phyloP scores from a whole-genome alignment of 2,888 invertebrate genomes.

The Pseudeuparius sepicola region DNA sequence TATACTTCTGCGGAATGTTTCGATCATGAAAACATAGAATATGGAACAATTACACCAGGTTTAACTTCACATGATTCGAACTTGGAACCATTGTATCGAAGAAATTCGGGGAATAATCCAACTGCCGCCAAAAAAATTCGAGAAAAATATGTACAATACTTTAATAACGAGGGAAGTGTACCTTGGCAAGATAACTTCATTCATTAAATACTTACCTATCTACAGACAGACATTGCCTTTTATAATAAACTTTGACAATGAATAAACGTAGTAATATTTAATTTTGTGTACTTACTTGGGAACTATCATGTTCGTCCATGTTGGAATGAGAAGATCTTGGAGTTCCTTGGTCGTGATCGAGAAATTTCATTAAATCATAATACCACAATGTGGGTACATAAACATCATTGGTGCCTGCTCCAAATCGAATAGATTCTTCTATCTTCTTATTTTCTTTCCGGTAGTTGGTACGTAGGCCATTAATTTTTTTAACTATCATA shows the following conservation, averaged over 20 bases:
- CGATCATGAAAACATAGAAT: conserved; percentile 4
- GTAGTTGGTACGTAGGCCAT: conserved; percentile 9
- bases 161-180: conserved; percentile 13
- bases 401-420: conserved; percentile 16
- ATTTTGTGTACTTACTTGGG: no score
- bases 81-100: conserved; percentile 1
- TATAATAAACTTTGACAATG: no score
- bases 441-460: conserved; percentile 11
- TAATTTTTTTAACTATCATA: conserved; percentile 13
- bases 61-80: conserved; percentile 4
- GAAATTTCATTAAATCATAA: conserved; percentile 20
- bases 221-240: no score
- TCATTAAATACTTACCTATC: conserved; percentile 34
- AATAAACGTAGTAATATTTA: no score
- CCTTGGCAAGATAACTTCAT: conserved; percentile 13
- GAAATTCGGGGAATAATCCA: conserved; percentile 7
- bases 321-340: no score
- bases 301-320: no score
- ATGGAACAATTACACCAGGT: conserved; percentile 3
- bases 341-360: conserved; percentile 12
- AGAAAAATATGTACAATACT: conserved; percentile 7
- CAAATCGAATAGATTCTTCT: conserved; percentile 7
- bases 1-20: conserved; percentile 6
- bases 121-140: conserved; percentile 13
- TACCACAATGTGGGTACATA: conserved; percentile 24